A percentile compares a stretch with the other conserved stretches of the same genome.
Conservation (phyloP, 2,888 invertebrate species). For the Petrolisthes cinctipes region DNA sequence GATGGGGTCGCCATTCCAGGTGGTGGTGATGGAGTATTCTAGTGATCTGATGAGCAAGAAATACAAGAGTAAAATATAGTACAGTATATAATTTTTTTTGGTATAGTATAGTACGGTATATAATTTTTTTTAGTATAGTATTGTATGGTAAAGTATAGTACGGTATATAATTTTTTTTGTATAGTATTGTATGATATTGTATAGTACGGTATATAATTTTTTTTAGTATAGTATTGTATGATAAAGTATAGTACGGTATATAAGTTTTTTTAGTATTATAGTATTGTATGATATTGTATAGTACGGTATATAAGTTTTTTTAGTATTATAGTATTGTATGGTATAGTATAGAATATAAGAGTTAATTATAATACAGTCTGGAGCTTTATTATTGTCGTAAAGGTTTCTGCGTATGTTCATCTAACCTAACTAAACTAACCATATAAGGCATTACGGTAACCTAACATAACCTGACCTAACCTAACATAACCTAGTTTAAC, state of each 20-base stretch:
- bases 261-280: too few relatives aligned
- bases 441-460: background rate
- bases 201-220: too few relatives aligned
- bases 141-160: background rate
- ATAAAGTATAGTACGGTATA: background rate
- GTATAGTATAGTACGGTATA: background rate
- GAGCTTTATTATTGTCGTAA: too few relatives aligned
- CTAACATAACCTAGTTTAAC: background rate
- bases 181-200: too few relatives aligned
- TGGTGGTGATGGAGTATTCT: slow-evolving; percentile 51
- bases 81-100: background rate
- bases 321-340: too few relatives aligned
- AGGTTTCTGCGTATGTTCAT: too few relatives aligned
- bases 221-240: background rate
- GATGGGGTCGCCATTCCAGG: slow-evolving; percentile 61
- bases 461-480: background rate
- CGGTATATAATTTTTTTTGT: too few relatives aligned
- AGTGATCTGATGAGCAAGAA: slow-evolving; percentile 22
- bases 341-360: too few relatives aligned
- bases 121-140: background rate
- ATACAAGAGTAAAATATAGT: too few relatives aligned
- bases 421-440: background rate
- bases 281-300: too few relatives aligned
- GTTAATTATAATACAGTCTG: too few relatives aligned
- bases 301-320: too few relatives aligned